These are phyloP conservation scores for Pseudopleuronectes americanus DNA, from an alignment of 2,797 vertebrate genomes.

Conservation along the genomic window DNA sequence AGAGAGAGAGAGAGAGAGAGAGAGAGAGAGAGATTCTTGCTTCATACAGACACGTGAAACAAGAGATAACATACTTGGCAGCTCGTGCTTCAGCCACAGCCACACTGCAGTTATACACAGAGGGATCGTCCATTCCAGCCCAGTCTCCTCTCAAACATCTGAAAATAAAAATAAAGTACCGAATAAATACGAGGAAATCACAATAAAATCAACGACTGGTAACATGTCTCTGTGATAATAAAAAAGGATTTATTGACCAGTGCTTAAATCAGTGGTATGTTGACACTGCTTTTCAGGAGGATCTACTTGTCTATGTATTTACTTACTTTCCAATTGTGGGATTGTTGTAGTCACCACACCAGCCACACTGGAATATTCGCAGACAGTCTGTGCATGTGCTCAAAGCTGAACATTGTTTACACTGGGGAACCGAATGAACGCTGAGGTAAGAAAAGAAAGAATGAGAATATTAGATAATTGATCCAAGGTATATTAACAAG, in stretches of 20 bases:
- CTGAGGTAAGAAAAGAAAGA: conserved; percentile 65
- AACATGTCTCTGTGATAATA: neutral
- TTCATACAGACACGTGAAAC: conserved; percentile 1
- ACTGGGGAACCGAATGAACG: conserved; percentile 92
- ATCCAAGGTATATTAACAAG: neutral
- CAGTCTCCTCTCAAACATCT: conserved; percentile 94
- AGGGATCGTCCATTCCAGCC: conserved; percentile 85
- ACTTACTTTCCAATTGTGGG: conserved; percentile 92
- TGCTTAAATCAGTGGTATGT: neutral
- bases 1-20: too few species aligned
- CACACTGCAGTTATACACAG: conserved; percentile 87
- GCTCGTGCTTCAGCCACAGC: conserved; percentile 86
- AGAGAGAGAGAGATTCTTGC: neutral
- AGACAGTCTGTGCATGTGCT: conserved; percentile 89
- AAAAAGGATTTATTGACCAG: neutral
- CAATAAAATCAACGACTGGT: neutral
- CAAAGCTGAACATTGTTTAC: conserved; percentile 88
- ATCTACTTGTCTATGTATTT: neutral
- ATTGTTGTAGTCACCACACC: conserved; percentile 94
- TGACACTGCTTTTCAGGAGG: neutral
- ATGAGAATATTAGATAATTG: neutral
- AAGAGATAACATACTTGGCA: conserved; percentile 74
- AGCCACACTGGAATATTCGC: conserved; percentile 92
- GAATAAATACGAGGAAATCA: neutral
- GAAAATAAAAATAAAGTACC: neutral